Evolutionary conservation across 1,140 invertebrate species (phyloP).

Genomic region (Microplitis demolitor): DNA sequence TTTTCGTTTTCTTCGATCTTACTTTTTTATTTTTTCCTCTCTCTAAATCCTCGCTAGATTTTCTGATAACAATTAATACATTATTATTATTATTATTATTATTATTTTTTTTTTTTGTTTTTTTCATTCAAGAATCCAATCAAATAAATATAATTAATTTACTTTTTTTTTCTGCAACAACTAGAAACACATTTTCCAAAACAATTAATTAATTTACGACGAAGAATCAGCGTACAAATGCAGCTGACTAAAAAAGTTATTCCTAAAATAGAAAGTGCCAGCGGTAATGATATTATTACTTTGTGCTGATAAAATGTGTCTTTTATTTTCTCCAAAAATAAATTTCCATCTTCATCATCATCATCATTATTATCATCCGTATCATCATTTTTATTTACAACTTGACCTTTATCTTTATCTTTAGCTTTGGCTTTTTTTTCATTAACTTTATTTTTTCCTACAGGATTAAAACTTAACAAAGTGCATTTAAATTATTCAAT

Average conservation of each 20-base stretch:
- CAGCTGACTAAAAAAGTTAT: constrained; percentile 41
- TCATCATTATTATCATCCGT: too few relatives aligned
- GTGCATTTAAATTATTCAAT: not conserved
- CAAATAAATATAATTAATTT: not conserved
- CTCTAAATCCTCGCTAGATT: too few relatives aligned
- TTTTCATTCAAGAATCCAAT: too few relatives aligned
- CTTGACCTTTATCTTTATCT: not conserved
- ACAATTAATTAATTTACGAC: constrained; percentile 35
- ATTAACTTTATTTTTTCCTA: not conserved
- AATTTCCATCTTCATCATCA: not conserved
- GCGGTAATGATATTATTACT: constrained; percentile 18
- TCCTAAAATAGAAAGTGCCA: constrained; percentile 9
- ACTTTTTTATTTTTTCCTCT: too few relatives aligned
- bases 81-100: too few relatives aligned
- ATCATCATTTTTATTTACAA: too few relatives aligned
- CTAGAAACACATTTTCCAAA: not conserved
- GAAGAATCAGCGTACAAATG: constrained; percentile 45
- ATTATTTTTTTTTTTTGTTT: too few relatives aligned
- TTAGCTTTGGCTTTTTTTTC: not conserved
- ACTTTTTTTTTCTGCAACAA: constrained; percentile 10
- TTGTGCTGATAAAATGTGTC: constrained; percentile 8
- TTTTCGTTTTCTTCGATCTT: not conserved
- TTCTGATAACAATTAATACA: too few relatives aligned
- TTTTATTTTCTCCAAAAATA: not conserved
- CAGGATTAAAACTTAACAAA: constrained; percentile 15